phyloP scores from a whole-genome alignment of 2,113 vertebrate genomes.

The Micronycteris hirsuta region DNA sequence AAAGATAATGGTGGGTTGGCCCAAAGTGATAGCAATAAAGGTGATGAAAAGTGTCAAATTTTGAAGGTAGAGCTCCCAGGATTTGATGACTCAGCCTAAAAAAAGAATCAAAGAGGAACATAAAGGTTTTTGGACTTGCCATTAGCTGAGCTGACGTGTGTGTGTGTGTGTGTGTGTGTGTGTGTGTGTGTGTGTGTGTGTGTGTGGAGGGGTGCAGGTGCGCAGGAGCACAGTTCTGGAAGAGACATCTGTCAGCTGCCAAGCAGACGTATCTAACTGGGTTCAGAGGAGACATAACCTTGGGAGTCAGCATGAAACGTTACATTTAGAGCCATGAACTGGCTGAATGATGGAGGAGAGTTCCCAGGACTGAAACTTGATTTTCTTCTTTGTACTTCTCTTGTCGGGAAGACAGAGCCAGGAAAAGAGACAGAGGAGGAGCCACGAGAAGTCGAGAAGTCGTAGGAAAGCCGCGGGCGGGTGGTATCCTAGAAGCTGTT shows the following conservation, averaged over 20 bases:
- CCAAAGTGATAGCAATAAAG: background rate
- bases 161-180: background rate
- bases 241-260: background rate
- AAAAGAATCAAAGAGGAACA: background rate
- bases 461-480: background rate
- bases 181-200: background rate
- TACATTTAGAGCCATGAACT: background rate
- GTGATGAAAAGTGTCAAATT: background rate
- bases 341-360: background rate
- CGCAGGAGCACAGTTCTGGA: background rate
- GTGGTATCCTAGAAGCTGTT: background rate
- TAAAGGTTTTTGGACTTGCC: background rate
- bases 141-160: background rate
- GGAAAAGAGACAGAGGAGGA: background rate
- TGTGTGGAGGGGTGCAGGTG: fast-evolving
- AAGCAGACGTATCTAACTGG: background rate
- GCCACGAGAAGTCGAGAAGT: background rate
- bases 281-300: background rate
- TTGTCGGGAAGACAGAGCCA: background rate
- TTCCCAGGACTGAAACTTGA: background rate
- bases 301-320: background rate
- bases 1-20: background rate
- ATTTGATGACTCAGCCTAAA: background rate
- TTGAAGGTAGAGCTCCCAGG: background rate
- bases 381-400: background rate